Evolutionary conservation across 2,888 invertebrate species (phyloP), one percentile per base, ranked within the genome.

Genomic region (Luperina nickerlii): DNA sequence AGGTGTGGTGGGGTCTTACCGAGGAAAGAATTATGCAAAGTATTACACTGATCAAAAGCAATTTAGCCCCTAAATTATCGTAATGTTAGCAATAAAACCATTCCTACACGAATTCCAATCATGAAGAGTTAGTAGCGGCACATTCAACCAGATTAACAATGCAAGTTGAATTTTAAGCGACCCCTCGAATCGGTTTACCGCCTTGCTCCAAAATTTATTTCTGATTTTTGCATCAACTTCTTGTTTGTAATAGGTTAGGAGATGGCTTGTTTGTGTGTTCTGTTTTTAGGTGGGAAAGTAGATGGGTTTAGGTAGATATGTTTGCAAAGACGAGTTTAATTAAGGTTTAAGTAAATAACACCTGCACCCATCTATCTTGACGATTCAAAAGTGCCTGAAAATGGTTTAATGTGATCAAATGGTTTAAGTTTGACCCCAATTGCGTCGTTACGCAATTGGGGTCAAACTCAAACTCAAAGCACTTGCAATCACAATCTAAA

Each of bases 131-230:
- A 83, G 91, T 92, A 89, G 42, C 8, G 45, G 38, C 51, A 81
- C 82, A 90, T 90, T 89, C 85, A 84, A 86, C 84, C 89, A 87
- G 92, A 92, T 92, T 92, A 91, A 94, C 92, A 89, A 79, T 81
- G 85, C 88, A 89, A 90, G 92, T 91, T 90, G 94, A 94, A 96
- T 95, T 95, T 94, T 91, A 94, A 96, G 94, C 88, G 88, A 88
- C 57, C 27, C 87, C 88, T 89, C 87, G 90, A 92, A 91, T 92
- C 92, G 89, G 89, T 90, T 86, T 82, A 89, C 82, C 92, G 90
- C 94, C 93, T 94, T 94, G 91, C 91, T 91, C 86, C 82, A 89
- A 93, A 95, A 96, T 96, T 95, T 95, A 95, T 95, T 94, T 94
- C 92, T 74, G 92, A 93, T 92, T 95, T 95, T 95, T 94, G 94